Conservation (phyloP, 2,888 invertebrate genomes). For the Apodemia hepburni region DNA sequence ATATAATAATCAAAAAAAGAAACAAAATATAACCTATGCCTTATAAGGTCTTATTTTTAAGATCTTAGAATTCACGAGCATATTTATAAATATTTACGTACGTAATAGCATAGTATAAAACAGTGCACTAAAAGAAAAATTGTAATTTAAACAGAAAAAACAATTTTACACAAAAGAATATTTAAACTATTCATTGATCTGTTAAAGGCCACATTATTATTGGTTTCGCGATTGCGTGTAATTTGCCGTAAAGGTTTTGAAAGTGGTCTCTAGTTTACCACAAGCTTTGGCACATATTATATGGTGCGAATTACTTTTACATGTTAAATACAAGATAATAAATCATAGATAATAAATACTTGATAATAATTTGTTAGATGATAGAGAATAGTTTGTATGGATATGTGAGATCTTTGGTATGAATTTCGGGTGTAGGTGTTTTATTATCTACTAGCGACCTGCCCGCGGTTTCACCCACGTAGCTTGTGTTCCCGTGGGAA, state of each 20-base stretch:
- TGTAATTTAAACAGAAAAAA: neutral
- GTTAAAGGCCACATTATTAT: slow-evolving; percentile 4
- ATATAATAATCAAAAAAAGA: too few species aligned
- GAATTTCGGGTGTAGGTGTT: neutral
- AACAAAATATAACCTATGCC: too few species aligned
- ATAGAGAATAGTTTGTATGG: neutral
- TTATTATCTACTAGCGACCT: too few species aligned
- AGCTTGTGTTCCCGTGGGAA: too few species aligned
- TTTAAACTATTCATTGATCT: slow-evolving; percentile 3
- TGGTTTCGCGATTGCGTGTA: slow-evolving; percentile 9
- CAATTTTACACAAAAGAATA: neutral
- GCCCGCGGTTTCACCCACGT: too few species aligned
- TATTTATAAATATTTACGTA: too few species aligned
- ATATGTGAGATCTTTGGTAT: neutral
- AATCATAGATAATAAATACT: neutral
- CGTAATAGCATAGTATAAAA: too few species aligned
- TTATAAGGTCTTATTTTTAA: too few species aligned
- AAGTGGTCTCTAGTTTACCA: neutral
- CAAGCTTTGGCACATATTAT: neutral
- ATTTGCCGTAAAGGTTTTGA: slow-evolving; percentile 7
- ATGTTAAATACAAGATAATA: neutral
- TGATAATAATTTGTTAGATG: neutral
- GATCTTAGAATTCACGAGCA: too few species aligned
- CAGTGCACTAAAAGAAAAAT: too few species aligned
- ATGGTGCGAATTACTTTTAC: neutral